Conservation (phyloP, 2,797 vertebrate genomes). For the Columba guinea region DNA sequence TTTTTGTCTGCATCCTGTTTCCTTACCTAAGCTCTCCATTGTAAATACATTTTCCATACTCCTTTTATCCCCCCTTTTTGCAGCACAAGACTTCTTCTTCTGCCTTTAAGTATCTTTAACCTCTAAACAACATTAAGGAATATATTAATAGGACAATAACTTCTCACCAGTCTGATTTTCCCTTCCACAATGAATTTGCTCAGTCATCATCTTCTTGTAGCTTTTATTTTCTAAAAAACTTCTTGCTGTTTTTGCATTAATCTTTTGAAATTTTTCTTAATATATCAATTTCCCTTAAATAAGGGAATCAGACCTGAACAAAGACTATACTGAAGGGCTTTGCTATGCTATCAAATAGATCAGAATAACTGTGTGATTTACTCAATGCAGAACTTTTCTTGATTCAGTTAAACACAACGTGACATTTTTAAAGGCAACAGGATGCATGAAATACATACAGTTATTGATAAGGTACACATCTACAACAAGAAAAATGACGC, state of each 20-base stretch:
- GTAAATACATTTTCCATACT: background rate
- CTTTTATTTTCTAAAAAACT: background rate
- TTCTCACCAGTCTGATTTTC: background rate
- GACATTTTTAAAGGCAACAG: background rate
- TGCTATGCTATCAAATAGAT: background rate
- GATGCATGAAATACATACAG: background rate
- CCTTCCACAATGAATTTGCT: background rate
- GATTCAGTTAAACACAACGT: background rate
- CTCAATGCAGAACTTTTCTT: background rate
- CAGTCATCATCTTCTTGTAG: background rate
- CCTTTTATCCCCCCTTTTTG: background rate
- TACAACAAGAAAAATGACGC: background rate
- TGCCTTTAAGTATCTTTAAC: background rate
- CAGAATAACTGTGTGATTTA: background rate
- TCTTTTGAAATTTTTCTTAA: background rate
- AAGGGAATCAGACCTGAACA: background rate
- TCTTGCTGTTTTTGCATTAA: background rate
- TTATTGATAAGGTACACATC: background rate
- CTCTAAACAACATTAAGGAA: background rate
- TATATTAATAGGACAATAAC: background rate
- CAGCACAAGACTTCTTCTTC: background rate
- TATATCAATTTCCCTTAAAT: background rate
- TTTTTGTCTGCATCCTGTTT: background rate
- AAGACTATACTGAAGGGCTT: background rate
- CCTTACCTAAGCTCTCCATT: background rate